Evolutionary conservation across 2,113 vertebrate genomes (phyloP), one percentile per base, ranked within the genome.

Genomic region (Lepus timidus): DNA sequence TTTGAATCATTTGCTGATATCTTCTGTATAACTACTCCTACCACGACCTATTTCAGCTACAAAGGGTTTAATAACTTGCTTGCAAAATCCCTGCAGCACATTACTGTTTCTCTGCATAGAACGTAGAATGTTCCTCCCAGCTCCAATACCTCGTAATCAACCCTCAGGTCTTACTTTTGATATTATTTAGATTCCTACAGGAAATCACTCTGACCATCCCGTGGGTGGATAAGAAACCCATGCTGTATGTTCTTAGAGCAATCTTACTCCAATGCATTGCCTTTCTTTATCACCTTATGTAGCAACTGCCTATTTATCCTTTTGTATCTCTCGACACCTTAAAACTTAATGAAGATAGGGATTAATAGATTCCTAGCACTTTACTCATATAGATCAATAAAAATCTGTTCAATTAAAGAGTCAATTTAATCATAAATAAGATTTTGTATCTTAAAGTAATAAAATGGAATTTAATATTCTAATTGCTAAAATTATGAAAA

Each of bases 1-100:
- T 81, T 79, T 89, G 29, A 16, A 85, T 39, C n/a, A 85, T 94
- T 92, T 96, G 4, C 33, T 91, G 67, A 90, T 92, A 93, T 90
- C 39, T 88, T 3, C 44, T 58, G 78, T 68, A 22, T 70, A 82
- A 93, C 62, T 76, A 49, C 44, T 94, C 22, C n/a, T 58, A 85
- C 4, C 4, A 51, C 62, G 61, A 14, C 4, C 14, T 92, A 10
- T 62, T 93, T 92, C 25, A 85, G 17, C 13, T 90, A 80, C 12
- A 84, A 86, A 67, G 76, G n/a, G 23, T 39, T 93, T 91, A 68
- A 85, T 82, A 91, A 84, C 44, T 85, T 51, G 10, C 14, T 73
- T 78, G 20, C 23, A 73, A 89, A 93, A 81, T 74, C 86, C 12
- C 5, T 75, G 17, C 82, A 93, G 11, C 20, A 52, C 27, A 78